Base-by-base conservation (phyloP, 2,888 invertebrate species). In the Hypsopygia costalis region DNA sequence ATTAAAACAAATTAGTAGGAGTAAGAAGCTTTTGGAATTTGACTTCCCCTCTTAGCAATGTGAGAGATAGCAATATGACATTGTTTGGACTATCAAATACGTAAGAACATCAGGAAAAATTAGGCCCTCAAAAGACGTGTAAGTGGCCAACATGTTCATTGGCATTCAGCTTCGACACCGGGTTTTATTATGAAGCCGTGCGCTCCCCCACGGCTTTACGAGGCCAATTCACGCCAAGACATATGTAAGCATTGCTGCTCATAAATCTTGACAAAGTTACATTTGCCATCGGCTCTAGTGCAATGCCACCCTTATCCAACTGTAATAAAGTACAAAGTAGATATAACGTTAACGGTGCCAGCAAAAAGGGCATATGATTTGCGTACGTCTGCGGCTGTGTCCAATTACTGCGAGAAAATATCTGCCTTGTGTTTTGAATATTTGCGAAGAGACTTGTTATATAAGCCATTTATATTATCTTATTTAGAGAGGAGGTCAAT, bases 201-300 rank as follows among this genome's bases (percentile, higher is more conserved):
- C 41, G 41, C 41, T 36, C 43, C 36, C 27, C 3, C 16, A 16
- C 41, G 40, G 38, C 30, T 31, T 51, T 49, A 51, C 46, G 51
- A 47, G 39, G 42, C 39, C 51, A 45, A 51, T 51, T 46, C 51
- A 36, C 44, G 37, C 43, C 44, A 44, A 49, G 51, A 51, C 51
- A 51, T 44, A 49, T 51, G 51, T 51, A 51, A 46, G 40, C 48
- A 43, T 35, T 43, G 36, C 45, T 37, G 36, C 41, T 36, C 42
- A 45, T 51, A 51, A 51, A 49, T 45, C 40, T 37, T 10, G 20
- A 32, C 45, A 38, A 39, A 10, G 27, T 40, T 44, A 34, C 11
- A 31, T 10, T 10, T 12, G 31, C 6, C 11, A 31, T 11, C 12
- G 10, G 1, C 3, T 6, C 7, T 11, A 25, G n/a, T 6, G 11